Evolutionary conservation across 2,113 vertebrate genomes (phyloP).

Genomic region (Bos taurus): ARS-UCD2.0 NC_037338.1:854001-854500

Average conservation of each 20-base stretch:
- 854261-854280: background rate
- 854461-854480: background rate
- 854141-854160: background rate
- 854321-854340: background rate
- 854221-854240: background rate
- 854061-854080: background rate
- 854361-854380: background rate
- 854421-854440: background rate
- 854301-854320: background rate
- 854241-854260: background rate
- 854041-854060: background rate
- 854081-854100: background rate
- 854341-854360: background rate
- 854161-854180: background rate
- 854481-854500: background rate
- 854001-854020: background rate
- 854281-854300: background rate
- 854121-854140: background rate
- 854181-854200: background rate
- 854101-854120: background rate
- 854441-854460: background rate
- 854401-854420: background rate
- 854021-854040: background rate
- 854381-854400: background rate
- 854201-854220: background rate